A percentile compares a stretch with the other conserved stretches of the same genome.
These are phyloP conservation scores for Luscinia megarhynchos DNA, from an alignment of 2,797 vertebrate species.

Conservation along the genomic window DNA sequence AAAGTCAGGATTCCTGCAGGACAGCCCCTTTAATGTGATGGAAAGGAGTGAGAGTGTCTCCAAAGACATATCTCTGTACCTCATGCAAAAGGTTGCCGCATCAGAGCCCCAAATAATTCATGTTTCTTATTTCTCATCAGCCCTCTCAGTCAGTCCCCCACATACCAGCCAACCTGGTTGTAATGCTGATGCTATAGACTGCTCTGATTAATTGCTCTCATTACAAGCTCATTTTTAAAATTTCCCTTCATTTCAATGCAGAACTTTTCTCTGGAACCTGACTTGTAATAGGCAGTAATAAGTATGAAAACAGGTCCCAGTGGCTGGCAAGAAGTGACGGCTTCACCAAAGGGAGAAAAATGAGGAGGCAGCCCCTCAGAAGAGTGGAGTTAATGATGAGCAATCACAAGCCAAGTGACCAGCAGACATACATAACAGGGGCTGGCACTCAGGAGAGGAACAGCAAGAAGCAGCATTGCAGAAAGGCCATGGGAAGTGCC, in stretches of 20 bases:
- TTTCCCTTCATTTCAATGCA: slow-evolving; percentile 43
- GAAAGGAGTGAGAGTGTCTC: background rate
- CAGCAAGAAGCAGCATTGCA: background rate
- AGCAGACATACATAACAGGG: background rate
- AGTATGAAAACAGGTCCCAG: background rate
- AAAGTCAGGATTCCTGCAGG: background rate
- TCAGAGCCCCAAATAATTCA: background rate
- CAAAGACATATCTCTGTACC: background rate
- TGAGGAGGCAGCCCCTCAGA: background rate
- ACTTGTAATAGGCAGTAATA: background rate
- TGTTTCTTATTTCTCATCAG: slow-evolving; percentile 27
- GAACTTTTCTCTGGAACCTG: slow-evolving; percentile 17
- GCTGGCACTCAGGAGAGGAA: background rate
- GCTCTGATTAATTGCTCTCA: slow-evolving; percentile 58
- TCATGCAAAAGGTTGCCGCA: background rate
- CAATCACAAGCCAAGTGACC: background rate
- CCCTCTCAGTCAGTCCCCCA: background rate
- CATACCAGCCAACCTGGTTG: background rate
- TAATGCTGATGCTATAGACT: background rate
- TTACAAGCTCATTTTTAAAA: slow-evolving; percentile 43
- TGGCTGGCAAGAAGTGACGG: background rate
- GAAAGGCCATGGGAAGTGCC: background rate
- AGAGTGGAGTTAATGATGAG: background rate
- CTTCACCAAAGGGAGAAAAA: background rate
- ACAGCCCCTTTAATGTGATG: background rate